Evolutionary conservation across 1,140 invertebrate species (phyloP).

Genomic region (Triops longicaudatus): DNA sequence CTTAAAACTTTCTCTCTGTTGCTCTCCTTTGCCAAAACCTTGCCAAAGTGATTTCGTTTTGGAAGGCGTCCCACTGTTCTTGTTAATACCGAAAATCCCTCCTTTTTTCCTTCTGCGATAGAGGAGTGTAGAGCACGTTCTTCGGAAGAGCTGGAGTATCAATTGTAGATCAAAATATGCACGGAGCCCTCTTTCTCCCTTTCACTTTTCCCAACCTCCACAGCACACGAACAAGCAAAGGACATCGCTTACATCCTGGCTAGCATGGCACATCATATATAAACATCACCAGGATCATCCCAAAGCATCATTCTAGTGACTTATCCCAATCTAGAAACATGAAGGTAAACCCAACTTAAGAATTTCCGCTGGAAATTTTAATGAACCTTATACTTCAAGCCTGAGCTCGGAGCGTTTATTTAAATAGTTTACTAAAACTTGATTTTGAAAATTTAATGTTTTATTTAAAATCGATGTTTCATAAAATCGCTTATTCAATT

Average conservation of each 20-base stretch:
- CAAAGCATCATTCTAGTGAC: not conserved
- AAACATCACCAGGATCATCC: not conserved
- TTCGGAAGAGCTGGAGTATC: not conserved
- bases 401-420: no score
- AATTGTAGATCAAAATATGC: not conserved
- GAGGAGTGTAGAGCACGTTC: not conserved
- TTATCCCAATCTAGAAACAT: not conserved
- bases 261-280: slow-evolving; percentile 8
- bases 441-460: no score
- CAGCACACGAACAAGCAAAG: not conserved
- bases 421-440: not conserved
- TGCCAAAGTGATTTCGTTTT: no score
- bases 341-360: not conserved
- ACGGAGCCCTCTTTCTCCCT: not conserved
- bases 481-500: no score
- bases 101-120: no score
- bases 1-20: no score
- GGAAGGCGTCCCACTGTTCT: no score
- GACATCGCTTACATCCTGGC: not conserved
- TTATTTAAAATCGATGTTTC: no score
- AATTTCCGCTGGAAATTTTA: not conserved
- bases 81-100: no score
- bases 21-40: no score
- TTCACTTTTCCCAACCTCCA: not conserved
- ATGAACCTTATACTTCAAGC: no score